Conservation (phyloP, 2,113 vertebrate genomes). For the Scartelaos histophorus region DNA sequence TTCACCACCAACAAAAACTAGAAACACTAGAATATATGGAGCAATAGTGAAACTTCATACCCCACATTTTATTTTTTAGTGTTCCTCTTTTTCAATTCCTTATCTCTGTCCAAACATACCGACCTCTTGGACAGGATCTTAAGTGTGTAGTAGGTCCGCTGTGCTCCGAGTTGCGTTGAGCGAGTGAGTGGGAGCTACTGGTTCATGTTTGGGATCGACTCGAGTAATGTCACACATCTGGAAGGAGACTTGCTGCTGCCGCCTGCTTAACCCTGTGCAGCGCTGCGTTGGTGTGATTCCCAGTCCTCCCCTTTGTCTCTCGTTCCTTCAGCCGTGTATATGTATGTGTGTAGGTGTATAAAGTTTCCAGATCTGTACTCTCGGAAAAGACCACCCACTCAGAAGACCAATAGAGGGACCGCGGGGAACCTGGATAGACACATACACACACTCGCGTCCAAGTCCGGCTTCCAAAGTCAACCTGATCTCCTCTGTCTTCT, state of each 20-base stretch:
- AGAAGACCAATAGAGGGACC: conserved; percentile 72
- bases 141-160: conserved; percentile 14
- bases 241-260: conserved; percentile 67
- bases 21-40: background rate
- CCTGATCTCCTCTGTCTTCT: conserved; percentile 59
- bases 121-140: conserved; percentile 11
- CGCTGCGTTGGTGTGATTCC: conserved; percentile 77
- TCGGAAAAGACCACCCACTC: conserved; percentile 75
- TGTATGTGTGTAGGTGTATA: conserved; percentile 64
- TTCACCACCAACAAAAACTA: background rate
- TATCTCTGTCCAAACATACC: background rate
- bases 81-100: background rate
- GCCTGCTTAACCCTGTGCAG: conserved; percentile 72
- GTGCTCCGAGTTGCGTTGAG: conserved; percentile 49
- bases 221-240: conserved; percentile 78
- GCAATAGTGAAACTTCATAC: background rate
- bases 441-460: conserved; percentile 39
- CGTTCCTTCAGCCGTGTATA: conserved; percentile 23
- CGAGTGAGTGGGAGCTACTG: conserved; percentile 77
- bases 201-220: conserved; percentile 76
- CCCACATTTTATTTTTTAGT: background rate
- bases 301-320: conserved; percentile 60
- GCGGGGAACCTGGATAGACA: conserved; percentile 62
- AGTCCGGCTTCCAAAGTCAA: conserved; percentile 62
- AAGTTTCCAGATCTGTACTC: conserved; percentile 72